Evolutionary conservation across 2,888 invertebrate species (phyloP), one percentile per base, ranked within the genome.

Genomic region (Petrolisthes manimaculis): DNA sequence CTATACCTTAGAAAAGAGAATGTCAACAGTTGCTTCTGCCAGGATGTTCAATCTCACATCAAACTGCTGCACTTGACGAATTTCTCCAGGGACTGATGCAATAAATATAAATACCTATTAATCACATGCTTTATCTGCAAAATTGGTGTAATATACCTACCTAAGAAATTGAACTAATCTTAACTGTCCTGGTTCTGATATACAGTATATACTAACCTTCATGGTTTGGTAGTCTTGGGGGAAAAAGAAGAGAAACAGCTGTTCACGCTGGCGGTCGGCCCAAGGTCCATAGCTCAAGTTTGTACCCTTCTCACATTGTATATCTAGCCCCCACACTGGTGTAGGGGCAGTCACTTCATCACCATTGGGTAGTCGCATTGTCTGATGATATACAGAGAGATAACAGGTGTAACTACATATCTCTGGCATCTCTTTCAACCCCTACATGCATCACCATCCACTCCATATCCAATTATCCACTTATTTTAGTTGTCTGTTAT

Each of bases 261-360:
- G 96, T 93, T 98, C 98, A 91, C 99, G 95, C 93, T 99, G 99
- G 83, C 98, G 95, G 93, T 99, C 99, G 4, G 99, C 99, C 99
- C 99, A 99, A 0, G 99, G 99, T 0, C 99, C 99, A 92, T 99
- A 99, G 93, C 98, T 98, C 92, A 99, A 97, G 56, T 88, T 90
- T 77, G 90, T 90, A 56, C 89, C 89, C 79, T 89, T 89, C 51
- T 83, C 90, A 90, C 90, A 91, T 92, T 98, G 98, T 86, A 98
- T 96, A 93, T 98, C 98, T 18, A 98, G 96, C 6, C 98, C 98
- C 97, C 98, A 97, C 92, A 97, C 97, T 0, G 98, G 98, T 12
- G 97, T 97, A 86, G 97, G 97, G 4, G 97, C 97, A 93, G 97
- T 97, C 0, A 98, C 97, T 89, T 97, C 95, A 93, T 98, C 98